Conservation (phyloP, 2,113 vertebrate genomes). For the Trichechus manatus region DNA sequence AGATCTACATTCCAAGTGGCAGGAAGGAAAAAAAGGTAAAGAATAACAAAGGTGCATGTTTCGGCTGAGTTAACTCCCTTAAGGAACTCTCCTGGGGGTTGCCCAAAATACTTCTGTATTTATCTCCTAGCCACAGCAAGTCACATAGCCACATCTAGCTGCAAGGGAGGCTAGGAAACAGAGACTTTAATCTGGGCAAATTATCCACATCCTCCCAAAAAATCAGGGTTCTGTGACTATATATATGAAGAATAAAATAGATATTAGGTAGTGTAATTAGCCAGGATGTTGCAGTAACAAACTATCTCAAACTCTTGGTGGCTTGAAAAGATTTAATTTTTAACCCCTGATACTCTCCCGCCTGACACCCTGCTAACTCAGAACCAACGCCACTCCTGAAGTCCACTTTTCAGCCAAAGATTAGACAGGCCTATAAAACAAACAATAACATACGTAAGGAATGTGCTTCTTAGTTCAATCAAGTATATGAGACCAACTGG, state of each 20-base stretch:
- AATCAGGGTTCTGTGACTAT: background rate
- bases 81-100: background rate
- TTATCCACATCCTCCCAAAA: background rate
- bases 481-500: too few species aligned
- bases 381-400: too few species aligned
- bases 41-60: background rate
- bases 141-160: background rate
- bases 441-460: too few species aligned
- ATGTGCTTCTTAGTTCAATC: too few species aligned
- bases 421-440: too few species aligned
- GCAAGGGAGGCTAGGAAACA: background rate
- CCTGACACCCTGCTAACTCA: too few species aligned
- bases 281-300: background rate
- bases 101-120: background rate
- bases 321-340: background rate
- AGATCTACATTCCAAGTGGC: background rate
- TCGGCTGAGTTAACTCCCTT: background rate
- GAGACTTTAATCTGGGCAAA: background rate
- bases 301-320: background rate
- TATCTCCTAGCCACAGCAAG: background rate
- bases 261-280: background rate
- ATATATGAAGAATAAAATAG: background rate
- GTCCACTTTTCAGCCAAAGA: too few species aligned
- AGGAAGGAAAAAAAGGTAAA: background rate
- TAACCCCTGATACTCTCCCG: too few species aligned